A percentile compares a stretch with the other conserved stretches of the same genome.
These are phyloP conservation scores for Actias luna DNA, from an alignment of 2,888 invertebrate species.

Conservation along the genomic window DNA sequence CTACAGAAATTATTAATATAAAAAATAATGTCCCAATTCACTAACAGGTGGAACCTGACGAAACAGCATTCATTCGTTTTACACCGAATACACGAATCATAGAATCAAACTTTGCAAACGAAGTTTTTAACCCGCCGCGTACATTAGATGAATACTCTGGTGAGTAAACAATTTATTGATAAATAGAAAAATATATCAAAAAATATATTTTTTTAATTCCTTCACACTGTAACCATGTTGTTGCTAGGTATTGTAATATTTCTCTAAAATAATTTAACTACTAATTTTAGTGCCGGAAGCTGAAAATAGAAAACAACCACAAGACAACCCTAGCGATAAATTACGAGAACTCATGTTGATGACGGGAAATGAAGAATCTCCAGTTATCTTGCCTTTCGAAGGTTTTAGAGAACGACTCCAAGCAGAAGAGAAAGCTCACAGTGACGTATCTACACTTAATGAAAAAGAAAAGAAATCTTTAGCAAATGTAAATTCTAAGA, in stretches of 20 bases:
- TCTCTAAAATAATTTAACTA: conserved; percentile 20
- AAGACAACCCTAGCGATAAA: conserved; percentile 56
- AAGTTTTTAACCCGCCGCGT: conserved; percentile 88
- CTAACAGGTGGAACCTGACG: conserved; percentile 82
- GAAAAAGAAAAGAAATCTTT: conserved; percentile 71
- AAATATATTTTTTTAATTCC: not conserved
- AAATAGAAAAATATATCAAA: not conserved
- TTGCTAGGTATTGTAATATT: not conserved
- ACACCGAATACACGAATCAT: conserved; percentile 84
- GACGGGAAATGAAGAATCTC: conserved; percentile 57
- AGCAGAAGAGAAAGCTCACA: conserved; percentile 47
- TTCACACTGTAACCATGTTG: not conserved
- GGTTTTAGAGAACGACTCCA: conserved; percentile 72
- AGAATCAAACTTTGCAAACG: conserved; percentile 89
- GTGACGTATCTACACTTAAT: conserved; percentile 38
- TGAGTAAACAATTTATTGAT: not conserved
- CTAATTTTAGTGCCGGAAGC: not conserved
- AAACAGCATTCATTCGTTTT: conserved; percentile 90
- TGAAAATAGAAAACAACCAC: not conserved
- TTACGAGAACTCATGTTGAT: conserved; percentile 64
- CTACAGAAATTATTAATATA: not conserved
- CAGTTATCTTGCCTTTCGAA: conserved; percentile 65
- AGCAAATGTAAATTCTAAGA: conserved; percentile 38
- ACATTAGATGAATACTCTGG: conserved; percentile 69
- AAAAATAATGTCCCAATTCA: conserved; percentile 12